Conservation (phyloP, 2,797 vertebrate genomes). For the Microctenopoma lineatum region DNA sequence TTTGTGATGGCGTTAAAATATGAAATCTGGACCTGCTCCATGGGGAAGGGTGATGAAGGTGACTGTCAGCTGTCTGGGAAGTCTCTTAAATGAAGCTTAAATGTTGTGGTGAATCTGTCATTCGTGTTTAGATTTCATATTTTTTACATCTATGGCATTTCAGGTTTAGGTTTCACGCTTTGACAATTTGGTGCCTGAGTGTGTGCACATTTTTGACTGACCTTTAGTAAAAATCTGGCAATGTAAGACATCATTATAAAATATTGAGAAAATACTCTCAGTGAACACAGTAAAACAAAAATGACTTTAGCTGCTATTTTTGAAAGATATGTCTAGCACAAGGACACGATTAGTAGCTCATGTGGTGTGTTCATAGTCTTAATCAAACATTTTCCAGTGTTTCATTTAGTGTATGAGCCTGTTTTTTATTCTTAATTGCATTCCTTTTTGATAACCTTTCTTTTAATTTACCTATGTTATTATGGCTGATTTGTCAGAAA, state of each 20-base stretch:
- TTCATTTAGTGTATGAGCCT: no score
- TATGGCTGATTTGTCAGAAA: not conserved
- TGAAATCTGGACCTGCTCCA: constrained; percentile 52
- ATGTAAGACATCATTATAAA: no score
- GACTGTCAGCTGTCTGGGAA: constrained; percentile 20
- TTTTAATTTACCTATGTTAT: not conserved
- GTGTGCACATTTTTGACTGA: not conserved
- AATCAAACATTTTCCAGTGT: no score
- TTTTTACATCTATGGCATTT: not conserved
- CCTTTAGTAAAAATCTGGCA: not conserved
- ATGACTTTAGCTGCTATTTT: no score
- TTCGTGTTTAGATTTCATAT: not conserved
- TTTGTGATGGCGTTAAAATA: constrained; percentile 7
- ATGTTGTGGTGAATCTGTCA: not conserved
- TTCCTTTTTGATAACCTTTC: not conserved
- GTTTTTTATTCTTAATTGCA: not conserved
- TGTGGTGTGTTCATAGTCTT: no score
- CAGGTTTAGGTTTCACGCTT: not conserved
- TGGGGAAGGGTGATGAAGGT: constrained; percentile 31
- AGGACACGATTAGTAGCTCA: no score
- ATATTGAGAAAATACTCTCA: not conserved
- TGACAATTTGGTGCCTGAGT: not conserved
- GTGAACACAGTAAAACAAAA: constrained; percentile 1
- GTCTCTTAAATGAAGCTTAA: not conserved
- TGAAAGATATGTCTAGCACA: no score